Conservation (phyloP, 92 coral and sea anemone species). For the Parazoanthus darwini region DNA sequence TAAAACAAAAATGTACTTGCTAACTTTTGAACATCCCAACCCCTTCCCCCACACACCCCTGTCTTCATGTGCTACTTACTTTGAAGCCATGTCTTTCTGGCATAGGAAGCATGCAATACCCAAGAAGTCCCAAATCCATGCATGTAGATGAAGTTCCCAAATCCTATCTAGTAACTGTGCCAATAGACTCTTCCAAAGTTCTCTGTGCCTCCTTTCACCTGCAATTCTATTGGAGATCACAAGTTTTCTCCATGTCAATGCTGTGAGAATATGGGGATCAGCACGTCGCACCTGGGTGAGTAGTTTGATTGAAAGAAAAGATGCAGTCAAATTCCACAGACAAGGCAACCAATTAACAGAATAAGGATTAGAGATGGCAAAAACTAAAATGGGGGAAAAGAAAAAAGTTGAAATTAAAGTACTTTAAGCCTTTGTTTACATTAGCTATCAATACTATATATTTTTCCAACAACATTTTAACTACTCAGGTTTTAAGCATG, state of each 20-base stretch:
- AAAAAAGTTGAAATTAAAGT: too few relatives aligned
- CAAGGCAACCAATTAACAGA: not conserved
- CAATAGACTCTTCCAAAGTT: constrained; percentile 77
- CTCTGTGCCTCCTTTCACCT: constrained; percentile 71
- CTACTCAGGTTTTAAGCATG: too few relatives aligned
- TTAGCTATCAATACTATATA: too few relatives aligned
- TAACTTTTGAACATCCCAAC: not conserved
- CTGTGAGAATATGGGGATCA: constrained; percentile 86
- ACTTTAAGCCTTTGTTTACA: too few relatives aligned
- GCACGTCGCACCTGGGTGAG: constrained; percentile 78
- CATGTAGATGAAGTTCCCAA: constrained; percentile 88
- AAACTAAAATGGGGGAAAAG: too few relatives aligned
- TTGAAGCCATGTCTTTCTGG: constrained; percentile 79
- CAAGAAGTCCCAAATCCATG: constrained; percentile 84
- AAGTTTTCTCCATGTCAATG: constrained; percentile 84
- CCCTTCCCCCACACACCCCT: not conserved
- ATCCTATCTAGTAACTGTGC: constrained; percentile 77
- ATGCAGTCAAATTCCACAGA: not conserved
- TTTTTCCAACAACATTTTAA: too few relatives aligned
- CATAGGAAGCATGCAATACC: constrained; percentile 80
- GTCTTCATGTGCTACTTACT: constrained; percentile 46
- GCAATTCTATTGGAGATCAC: constrained; percentile 54
- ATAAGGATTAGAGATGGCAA: not conserved
- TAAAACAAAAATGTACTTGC: too few relatives aligned
- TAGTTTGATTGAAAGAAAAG: not conserved